phyloP scores from a whole-genome alignment of 2,113 vertebrate species.

The Cavia aperea region DNA sequence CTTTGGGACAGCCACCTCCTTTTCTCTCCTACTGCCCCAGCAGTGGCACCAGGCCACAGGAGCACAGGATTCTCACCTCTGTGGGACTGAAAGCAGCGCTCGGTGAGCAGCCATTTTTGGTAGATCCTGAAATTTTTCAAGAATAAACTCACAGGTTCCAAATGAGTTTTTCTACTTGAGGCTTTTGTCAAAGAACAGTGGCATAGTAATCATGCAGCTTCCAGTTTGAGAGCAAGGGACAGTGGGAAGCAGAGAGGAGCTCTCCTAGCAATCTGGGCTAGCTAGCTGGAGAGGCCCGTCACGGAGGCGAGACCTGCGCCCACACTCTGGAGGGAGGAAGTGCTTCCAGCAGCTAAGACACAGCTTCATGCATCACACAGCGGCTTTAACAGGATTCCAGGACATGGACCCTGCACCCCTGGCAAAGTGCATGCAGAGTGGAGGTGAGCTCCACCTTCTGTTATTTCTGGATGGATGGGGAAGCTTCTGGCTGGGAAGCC shows the following conservation, averaged over 20 bases:
- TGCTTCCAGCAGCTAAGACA: neutral
- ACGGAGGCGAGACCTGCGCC: neutral
- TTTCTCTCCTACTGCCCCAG: neutral
- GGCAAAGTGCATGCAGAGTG: neutral
- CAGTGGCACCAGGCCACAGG: neutral
- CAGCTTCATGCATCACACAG: neutral
- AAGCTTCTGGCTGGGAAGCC: neutral
- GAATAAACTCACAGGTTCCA: neutral
- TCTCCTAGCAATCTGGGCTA: neutral
- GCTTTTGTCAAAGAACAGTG: constrained; percentile 1
- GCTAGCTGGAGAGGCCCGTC: neutral
- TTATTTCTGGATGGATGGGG: neutral
- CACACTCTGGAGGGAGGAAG: neutral
- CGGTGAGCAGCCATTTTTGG: neutral
- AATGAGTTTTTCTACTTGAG: neutral
- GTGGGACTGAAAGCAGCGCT: neutral
- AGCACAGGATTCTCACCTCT: neutral
- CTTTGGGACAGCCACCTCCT: neutral
- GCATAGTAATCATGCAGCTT: neutral
- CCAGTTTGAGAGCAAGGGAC: neutral
- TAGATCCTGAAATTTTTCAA: neutral
- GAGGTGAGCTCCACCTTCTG: neutral
- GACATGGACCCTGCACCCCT: neutral
- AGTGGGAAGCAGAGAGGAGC: neutral
- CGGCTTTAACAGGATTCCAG: neutral